Evolutionary conservation across 2,113 vertebrate genomes (phyloP).

Genomic region (Morone chrysops): DNA sequence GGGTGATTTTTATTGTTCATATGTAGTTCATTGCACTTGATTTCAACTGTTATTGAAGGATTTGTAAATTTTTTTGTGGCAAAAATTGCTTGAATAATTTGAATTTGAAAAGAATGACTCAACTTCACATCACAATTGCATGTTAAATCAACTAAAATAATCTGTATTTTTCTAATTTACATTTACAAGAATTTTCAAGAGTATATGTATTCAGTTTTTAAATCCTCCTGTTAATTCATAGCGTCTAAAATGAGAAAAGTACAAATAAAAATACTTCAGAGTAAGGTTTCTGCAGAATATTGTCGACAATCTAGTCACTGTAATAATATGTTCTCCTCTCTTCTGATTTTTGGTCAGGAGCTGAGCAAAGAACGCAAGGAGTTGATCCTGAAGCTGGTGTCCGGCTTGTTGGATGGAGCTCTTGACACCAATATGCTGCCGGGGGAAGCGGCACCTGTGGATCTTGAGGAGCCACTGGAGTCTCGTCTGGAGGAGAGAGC

Average conservation of each 20-base stretch:
- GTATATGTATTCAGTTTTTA: not conserved
- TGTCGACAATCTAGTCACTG: not conserved
- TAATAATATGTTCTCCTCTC: not conserved
- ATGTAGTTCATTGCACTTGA: not conserved
- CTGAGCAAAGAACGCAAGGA: conserved; percentile 86
- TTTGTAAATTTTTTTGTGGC: not conserved
- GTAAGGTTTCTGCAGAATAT: not conserved
- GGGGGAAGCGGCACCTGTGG: conserved; percentile 67
- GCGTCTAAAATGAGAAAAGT: not conserved
- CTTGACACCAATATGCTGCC: conserved; percentile 79
- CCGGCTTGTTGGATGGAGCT: conserved; percentile 83
- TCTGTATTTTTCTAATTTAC: not conserved
- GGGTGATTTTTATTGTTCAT: conserved; percentile 40
- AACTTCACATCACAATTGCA: not conserved
- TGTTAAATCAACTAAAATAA: not conserved
- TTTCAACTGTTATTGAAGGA: not conserved
- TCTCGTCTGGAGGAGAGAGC: conserved; percentile 86
- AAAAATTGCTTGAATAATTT: not conserved
- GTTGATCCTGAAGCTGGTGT: conserved; percentile 88
- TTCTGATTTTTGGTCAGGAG: conserved; percentile 78
- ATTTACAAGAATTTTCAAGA: not conserved
- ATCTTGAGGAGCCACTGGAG: conserved; percentile 83
- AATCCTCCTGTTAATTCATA: not conserved
- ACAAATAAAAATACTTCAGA: not conserved
- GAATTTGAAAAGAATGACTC: not conserved